Evolutionary conservation across 2,113 vertebrate species (phyloP).

Genomic region (Corythaeola cristata): DNA sequence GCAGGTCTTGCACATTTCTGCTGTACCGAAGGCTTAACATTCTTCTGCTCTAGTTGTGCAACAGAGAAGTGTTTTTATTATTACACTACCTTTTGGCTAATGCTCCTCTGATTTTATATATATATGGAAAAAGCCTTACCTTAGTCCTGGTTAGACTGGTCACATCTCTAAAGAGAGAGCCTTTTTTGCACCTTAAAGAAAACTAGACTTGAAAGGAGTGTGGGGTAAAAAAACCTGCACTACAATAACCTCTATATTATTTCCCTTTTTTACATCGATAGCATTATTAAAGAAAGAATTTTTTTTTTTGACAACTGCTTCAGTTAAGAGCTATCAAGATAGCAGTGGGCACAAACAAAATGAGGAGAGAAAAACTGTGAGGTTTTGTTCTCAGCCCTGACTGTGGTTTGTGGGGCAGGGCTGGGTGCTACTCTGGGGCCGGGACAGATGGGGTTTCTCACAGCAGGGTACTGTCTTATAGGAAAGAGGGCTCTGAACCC

Average conservation of each 20-base stretch:
- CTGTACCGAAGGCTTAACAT: not conserved
- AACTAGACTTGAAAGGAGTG: not conserved
- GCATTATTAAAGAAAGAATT: slow-evolving; percentile 18
- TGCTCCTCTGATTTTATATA: not conserved
- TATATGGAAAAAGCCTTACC: not conserved
- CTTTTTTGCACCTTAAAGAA: not conserved
- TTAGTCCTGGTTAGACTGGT: not conserved
- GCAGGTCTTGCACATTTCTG: slow-evolving; percentile 20
- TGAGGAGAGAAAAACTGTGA: not conserved
- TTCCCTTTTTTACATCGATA: not conserved
- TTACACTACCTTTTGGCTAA: slow-evolving; percentile 26
- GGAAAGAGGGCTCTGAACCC: not conserved
- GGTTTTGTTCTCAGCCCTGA: not conserved
- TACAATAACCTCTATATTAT: not conserved
- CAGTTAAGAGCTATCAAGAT: not conserved
- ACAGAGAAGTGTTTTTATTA: not conserved
- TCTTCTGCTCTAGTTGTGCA: not conserved
- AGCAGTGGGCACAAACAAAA: accelerated
- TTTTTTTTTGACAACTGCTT: not conserved
- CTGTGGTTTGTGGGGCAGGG: not conserved
- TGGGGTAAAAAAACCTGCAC: not conserved
- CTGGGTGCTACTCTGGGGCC: not conserved
- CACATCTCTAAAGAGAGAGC: not conserved
- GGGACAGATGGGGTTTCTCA: not conserved
- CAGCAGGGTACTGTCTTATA: not conserved